These are phyloP conservation scores for Sarcophaga subvicina DNA, from an alignment of 2,888 invertebrate species.

Conservation along the genomic window DNA sequence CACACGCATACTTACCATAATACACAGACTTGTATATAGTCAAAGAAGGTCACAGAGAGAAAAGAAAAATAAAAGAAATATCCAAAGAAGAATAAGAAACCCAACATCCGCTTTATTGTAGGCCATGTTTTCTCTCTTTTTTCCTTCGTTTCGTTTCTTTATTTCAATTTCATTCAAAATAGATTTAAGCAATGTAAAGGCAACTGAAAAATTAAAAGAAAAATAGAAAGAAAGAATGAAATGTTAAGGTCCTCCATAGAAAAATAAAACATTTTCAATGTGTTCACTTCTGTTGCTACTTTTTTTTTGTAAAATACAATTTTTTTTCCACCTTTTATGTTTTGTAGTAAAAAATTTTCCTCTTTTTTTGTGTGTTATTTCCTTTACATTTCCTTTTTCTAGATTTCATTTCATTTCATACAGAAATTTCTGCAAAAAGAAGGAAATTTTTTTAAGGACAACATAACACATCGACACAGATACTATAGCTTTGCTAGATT, in stretches of 20 bases:
- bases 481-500: too few species aligned
- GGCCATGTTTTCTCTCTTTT: conserved; percentile 7
- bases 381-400: conserved; percentile 47
- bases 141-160: neutral
- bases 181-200: conserved; percentile 34
- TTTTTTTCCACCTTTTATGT: conserved; percentile 20
- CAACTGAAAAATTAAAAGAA: neutral
- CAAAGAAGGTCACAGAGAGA: conserved; percentile 35
- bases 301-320: neutral
- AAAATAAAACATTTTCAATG: conserved; percentile 40
- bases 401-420: conserved; percentile 11
- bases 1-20: neutral
- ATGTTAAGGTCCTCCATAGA: conserved; percentile 15
- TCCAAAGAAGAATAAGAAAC: neutral
- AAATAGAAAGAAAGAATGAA: conserved; percentile 5
- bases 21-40: neutral
- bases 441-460: too few species aligned
- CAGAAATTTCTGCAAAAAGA: neutral
- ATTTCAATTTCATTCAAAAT: conserved; percentile 44
- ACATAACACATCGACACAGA: too few species aligned
- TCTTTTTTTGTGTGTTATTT: conserved; percentile 37
- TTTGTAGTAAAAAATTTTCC: conserved; percentile 1
- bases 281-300: neutral
- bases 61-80: neutral
- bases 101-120: conserved; percentile 24